These are phyloP conservation scores for Epinotia brunnichana DNA, from an alignment of 2,888 invertebrate species.

Conservation along the genomic window DNA sequence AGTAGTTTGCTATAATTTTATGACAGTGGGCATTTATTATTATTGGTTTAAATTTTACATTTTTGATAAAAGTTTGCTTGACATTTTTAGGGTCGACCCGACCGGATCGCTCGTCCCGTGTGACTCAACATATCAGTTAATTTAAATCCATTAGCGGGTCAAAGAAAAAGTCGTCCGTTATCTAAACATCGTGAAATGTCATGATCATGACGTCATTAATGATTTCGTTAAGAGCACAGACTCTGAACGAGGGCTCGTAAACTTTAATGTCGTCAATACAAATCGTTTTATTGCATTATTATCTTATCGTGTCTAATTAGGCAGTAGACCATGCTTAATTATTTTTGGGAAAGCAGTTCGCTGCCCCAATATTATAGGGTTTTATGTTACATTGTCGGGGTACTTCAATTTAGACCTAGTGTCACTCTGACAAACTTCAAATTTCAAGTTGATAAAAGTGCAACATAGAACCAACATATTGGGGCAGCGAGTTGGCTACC, in stretches of 20 bases:
- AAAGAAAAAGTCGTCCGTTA: constrained; percentile 54
- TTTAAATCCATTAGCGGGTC: constrained; percentile 48
- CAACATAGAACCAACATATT: no score
- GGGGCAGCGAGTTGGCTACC: no score
- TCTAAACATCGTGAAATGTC: constrained; percentile 56
- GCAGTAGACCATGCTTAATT: background rate
- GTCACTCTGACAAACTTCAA: no score
- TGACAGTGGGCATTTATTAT: background rate
- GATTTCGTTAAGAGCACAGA: constrained; percentile 42
- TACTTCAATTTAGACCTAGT: no score
- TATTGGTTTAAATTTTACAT: no score
- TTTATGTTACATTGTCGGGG: no score
- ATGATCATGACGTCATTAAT: constrained; percentile 54
- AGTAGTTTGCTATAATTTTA: background rate
- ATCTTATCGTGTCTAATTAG: constrained; percentile 25
- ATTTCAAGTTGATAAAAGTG: no score
- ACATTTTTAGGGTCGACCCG: constrained; percentile 2
- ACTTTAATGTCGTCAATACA: constrained; percentile 28
- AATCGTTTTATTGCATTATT: constrained; percentile 33
- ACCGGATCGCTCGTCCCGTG: constrained; percentile 4
- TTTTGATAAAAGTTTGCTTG: background rate
- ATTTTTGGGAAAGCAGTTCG: background rate
- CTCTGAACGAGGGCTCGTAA: constrained; percentile 17
- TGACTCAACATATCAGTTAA: constrained; percentile 27
- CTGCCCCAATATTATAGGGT: no score